Percentiles rank a stretch among this genome's conserved stretches.
Evolutionary conservation across 2,797 vertebrate species (phyloP).

Genomic region (Falco cherrug): DNA sequence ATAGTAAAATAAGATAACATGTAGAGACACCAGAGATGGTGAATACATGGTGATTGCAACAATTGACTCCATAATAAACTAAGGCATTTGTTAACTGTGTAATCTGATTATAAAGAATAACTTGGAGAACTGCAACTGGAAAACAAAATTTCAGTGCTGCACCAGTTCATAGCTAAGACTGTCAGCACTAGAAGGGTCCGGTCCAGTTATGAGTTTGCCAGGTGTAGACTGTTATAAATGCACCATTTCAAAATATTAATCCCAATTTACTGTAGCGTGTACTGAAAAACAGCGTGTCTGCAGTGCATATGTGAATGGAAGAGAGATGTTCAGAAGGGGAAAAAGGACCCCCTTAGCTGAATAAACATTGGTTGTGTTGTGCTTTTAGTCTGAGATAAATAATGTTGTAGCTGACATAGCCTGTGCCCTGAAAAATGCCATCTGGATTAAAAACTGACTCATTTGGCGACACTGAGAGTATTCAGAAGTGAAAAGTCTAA

Average conservation of each 20-base stretch:
- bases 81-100: not conserved
- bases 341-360: not conserved
- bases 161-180: not conserved
- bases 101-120: not conserved
- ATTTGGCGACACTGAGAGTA: not conserved
- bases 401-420: not conserved
- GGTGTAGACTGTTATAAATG: not conserved
- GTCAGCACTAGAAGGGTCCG: not conserved
- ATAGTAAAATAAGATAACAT: not conserved
- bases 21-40: not conserved
- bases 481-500: not conserved
- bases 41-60: not conserved
- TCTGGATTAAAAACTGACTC: not conserved
- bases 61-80: not conserved
- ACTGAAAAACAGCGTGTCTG: not conserved
- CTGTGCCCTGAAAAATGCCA: not conserved
- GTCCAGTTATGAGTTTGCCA: not conserved
- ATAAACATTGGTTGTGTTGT: not conserved
- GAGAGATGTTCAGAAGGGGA: not conserved
- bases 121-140: not conserved
- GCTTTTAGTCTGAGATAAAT: slow-evolving; percentile 3
- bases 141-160: not conserved
- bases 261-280: accelerated
- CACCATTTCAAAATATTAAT: not conserved
- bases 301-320: not conserved